Percentiles rank a stretch among this genome's conserved stretches.
Evolutionary conservation across 2,888 invertebrate genomes (phyloP).

Genomic region (Vannuccia rotundouncinata): DNA sequence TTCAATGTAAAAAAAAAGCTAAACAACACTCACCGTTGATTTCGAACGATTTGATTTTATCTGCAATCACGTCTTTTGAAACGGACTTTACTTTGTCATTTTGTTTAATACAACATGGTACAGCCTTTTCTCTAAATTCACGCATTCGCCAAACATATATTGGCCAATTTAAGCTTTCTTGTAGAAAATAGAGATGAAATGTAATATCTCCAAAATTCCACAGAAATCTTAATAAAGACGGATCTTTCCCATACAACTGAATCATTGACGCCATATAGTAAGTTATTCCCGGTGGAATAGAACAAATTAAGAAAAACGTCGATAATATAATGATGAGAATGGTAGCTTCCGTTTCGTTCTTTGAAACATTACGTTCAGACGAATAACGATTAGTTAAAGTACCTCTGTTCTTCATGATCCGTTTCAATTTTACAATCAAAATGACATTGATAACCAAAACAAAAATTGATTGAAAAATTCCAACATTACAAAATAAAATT

Average conservation of each 20-base stretch:
- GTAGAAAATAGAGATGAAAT: constrained; percentile 2
- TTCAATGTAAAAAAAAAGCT: too few relatives aligned
- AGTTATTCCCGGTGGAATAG: not conserved
- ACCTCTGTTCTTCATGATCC: not conserved
- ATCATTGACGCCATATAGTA: not conserved
- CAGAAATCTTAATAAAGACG: not conserved
- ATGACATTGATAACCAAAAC: not conserved
- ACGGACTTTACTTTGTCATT: too few relatives aligned
- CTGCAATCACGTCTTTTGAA: too few relatives aligned
- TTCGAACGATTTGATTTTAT: too few relatives aligned
- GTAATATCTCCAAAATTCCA: constrained; percentile 12
- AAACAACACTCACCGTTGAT: too few relatives aligned
- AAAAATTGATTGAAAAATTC: not conserved
- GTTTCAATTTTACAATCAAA: not conserved
- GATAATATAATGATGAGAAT: not conserved
- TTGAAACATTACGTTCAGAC: not conserved
- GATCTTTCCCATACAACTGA: not conserved
- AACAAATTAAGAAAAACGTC: not conserved
- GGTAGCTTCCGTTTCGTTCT: not conserved
- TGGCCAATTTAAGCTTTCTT: not conserved
- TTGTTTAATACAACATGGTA: too few relatives aligned
- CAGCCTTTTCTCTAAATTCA: not conserved
- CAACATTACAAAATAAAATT: not conserved
- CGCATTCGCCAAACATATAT: constrained; percentile 16
- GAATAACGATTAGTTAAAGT: not conserved